Base-by-base conservation (phyloP, 2,113 vertebrate species). In the Salvelinus sp. region DNA sequence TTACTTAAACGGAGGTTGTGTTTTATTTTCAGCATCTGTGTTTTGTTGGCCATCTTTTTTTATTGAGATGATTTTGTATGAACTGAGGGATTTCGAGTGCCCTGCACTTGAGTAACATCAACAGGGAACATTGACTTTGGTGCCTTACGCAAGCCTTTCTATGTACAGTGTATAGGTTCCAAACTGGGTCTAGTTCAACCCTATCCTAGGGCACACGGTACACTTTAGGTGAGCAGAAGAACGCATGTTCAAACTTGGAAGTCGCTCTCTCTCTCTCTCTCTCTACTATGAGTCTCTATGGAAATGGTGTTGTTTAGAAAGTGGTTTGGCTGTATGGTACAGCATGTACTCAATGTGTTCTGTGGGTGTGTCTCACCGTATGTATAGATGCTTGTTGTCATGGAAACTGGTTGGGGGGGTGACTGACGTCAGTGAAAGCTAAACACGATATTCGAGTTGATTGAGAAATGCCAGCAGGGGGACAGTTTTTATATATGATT, bases 401-500 rank as follows among this genome's bases (percentile, higher is more conserved):
- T 66, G 57, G n/a, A 38, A 47, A 23, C 2, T 10, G 33, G 25
- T 38, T 28, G 64, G 73, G 20, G 73, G 73, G 78, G 16, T 62
- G 23, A 20, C 4, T 68, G 3, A 38, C 44, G 67, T 69, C 30
- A 22, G 20, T 2, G 67, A 38, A n/a, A 23, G 12, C 7, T 2
- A 12, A 73, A 23, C 3, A 27, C 70, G 13, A 63, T 65, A 71
- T 70, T 70, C 20, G 5, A 2, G 65, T 38, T 16, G 33, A 38
- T 33, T 38, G 38, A 12, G 23, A 67, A 30, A 76, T 64, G 72
- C 50, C 58, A 48, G 54, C 50, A n/a, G 14, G 81, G 58, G 62
- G 68, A 73, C 0, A 65, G 50, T 33, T 83, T 79, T 79, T 79
- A 75, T 14, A 66, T 67, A 25, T 25, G 72, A 10, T 76, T 81